These are phyloP conservation scores for Pangasius sanitwongsei DNA, from an alignment of 2,797 vertebrate genomes.

Conservation along the genomic window DNA sequence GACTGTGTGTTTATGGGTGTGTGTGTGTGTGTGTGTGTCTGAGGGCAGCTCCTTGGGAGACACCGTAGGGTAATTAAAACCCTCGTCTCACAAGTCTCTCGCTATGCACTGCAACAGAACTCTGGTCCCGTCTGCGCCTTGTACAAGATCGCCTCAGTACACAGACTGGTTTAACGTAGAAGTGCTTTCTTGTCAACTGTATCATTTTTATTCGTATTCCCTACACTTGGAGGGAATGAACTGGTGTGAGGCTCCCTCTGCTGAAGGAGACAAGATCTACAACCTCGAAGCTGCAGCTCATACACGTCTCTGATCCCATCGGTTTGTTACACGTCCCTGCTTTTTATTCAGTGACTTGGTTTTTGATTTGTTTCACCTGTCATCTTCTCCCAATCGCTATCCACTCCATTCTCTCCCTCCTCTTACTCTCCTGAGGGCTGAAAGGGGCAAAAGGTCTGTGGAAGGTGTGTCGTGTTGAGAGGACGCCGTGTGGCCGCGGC, in stretches of 20 bases:
- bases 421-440: conserved; percentile 38
- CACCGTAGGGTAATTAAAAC: conserved; percentile 68
- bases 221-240: conserved; percentile 48
- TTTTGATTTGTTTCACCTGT: conserved; percentile 33
- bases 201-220: conserved; percentile 45
- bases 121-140: conserved; percentile 70
- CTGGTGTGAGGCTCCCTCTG: conserved; percentile 49
- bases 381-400: not conserved
- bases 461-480: conserved; percentile 7
- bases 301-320: conserved; percentile 32
- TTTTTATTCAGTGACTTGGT: conserved; percentile 35
- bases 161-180: conserved; percentile 60
- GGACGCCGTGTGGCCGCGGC: conserved; percentile 27
- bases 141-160: conserved; percentile 67
- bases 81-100: conserved; percentile 65
- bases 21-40: conserved; percentile 46
- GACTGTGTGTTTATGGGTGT: conserved; percentile 39
- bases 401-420: conserved; percentile 44
- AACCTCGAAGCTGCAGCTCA: conserved; percentile 40
- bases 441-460: conserved; percentile 21
- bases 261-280: conserved; percentile 41
- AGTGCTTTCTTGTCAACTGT: conserved; percentile 36
- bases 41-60: conserved; percentile 57
- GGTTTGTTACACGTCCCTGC: conserved; percentile 2
- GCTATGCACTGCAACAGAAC: conserved; percentile 77